These are phyloP conservation scores for Astyanax mexicanus DNA, from an alignment of 2,797 vertebrate species.

Conservation along the genomic window DNA sequence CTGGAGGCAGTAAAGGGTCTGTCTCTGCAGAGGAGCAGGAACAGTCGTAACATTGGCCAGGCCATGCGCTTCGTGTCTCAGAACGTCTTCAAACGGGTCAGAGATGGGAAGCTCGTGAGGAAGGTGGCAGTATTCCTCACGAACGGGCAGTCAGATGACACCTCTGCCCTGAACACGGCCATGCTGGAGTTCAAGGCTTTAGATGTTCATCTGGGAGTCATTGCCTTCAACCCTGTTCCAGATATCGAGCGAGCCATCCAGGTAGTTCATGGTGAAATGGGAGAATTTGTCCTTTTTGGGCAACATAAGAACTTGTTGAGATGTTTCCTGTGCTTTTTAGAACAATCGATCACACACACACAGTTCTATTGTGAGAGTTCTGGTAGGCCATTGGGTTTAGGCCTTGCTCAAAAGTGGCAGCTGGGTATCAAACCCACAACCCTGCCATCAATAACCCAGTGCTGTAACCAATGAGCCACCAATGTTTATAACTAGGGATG, in stretches of 20 bases:
- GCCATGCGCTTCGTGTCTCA: slow-evolving; percentile 86
- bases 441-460: too few relatives aligned
- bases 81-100: slow-evolving; percentile 84
- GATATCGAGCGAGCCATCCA: slow-evolving; percentile 71
- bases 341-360: too few relatives aligned
- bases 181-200: slow-evolving; percentile 81
- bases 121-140: slow-evolving; percentile 87
- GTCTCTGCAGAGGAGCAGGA: slow-evolving; percentile 71
- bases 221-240: slow-evolving; percentile 76
- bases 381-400: too few relatives aligned
- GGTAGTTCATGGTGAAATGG: slow-evolving; percentile 73
- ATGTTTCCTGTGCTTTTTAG: background rate
- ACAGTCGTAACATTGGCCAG: slow-evolving; percentile 75
- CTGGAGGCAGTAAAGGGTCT: slow-evolving; percentile 74
- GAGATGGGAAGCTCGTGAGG: slow-evolving; percentile 76
- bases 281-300: background rate
- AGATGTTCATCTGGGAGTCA: slow-evolving; percentile 76
- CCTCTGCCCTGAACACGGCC: slow-evolving; percentile 72
- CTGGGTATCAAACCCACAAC: too few relatives aligned
- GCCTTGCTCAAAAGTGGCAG: too few relatives aligned
- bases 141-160: slow-evolving; percentile 65
- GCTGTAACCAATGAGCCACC: too few relatives aligned
- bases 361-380: too few relatives aligned
- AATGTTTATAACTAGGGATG: too few relatives aligned
- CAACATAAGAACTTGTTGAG: background rate